Conservation (phyloP, 2,113 vertebrate species). For the Pangasianodon hypophthalmus region DNA sequence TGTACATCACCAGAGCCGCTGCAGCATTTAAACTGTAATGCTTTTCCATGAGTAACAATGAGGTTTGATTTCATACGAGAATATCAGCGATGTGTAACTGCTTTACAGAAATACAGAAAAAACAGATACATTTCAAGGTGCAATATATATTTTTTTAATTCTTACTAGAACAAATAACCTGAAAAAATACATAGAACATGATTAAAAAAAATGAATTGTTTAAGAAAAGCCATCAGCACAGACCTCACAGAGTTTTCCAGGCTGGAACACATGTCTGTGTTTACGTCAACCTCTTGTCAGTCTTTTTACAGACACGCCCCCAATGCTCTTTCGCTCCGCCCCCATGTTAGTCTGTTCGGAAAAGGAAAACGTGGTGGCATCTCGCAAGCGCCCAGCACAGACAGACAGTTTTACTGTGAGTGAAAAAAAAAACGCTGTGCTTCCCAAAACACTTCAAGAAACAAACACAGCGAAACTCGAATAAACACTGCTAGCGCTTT, state of each 20-base stretch:
- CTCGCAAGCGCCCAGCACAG: not conserved
- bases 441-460: not conserved
- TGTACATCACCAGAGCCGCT: not conserved
- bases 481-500: not conserved
- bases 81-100: not conserved
- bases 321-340: not conserved
- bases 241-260: too few species aligned
- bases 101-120: not conserved
- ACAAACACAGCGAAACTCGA: not conserved
- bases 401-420: not conserved
- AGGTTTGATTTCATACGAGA: conserved; percentile 17
- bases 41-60: conserved; percentile 23
- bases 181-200: not conserved
- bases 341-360: not conserved
- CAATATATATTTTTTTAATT: not conserved
- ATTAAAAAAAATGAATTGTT: not conserved
- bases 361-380: not conserved
- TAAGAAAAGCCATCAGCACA: not conserved
- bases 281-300: too few species aligned
- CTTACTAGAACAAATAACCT: not conserved
- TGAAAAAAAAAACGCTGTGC: too few species aligned
- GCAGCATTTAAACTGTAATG: conserved; percentile 36
- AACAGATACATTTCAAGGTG: not conserved
- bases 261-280: not conserved
- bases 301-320: too few species aligned